A percentile compares a stretch with the other conserved stretches of the same genome.
phyloP scores from a whole-genome alignment of 2,888 invertebrate genomes.

The Drosophila borborema region DNA sequence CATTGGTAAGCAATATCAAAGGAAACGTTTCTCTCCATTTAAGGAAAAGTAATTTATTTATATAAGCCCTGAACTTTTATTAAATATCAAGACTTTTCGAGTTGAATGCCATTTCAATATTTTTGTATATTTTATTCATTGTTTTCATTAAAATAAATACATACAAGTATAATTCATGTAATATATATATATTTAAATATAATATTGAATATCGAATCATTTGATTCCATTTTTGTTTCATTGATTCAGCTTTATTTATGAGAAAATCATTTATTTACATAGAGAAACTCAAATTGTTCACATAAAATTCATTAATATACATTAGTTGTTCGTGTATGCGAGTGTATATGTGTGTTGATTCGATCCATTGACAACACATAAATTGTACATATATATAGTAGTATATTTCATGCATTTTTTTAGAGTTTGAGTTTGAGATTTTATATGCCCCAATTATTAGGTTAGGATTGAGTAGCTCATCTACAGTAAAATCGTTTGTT shows the following conservation, averaged over 20 bases:
- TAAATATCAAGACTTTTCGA: slow-evolving; percentile 15
- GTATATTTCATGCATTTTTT: slow-evolving; percentile 24
- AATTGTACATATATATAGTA: slow-evolving; percentile 27
- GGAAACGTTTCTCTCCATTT: background rate
- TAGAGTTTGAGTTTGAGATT: slow-evolving; percentile 27
- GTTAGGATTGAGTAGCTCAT: slow-evolving; percentile 40
- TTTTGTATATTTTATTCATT: slow-evolving; percentile 52
- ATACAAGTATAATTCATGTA: slow-evolving; percentile 47
- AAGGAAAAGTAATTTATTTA: background rate
- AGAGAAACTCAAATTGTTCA: slow-evolving; percentile 44
- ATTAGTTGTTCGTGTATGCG: slow-evolving; percentile 35
- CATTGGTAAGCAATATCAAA: background rate
- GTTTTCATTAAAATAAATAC: slow-evolving; percentile 57
- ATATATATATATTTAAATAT: slow-evolving; percentile 35
- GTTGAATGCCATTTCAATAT: slow-evolving; percentile 69
- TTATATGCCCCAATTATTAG: slow-evolving; percentile 35
- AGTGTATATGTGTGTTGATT: slow-evolving; percentile 29
- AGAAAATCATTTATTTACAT: slow-evolving; percentile 52
- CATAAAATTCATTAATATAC: slow-evolving; percentile 55
- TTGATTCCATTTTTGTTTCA: slow-evolving; percentile 16
- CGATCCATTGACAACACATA: slow-evolving; percentile 44
- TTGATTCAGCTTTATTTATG: slow-evolving; percentile 37
- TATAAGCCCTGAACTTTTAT: background rate
- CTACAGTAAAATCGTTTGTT: slow-evolving; percentile 64
- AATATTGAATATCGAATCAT: slow-evolving; percentile 58